These are phyloP conservation scores for Stomatorhinus walkeri DNA, from an alignment of 2,797 vertebrate species.

Conservation along the genomic window DNA sequence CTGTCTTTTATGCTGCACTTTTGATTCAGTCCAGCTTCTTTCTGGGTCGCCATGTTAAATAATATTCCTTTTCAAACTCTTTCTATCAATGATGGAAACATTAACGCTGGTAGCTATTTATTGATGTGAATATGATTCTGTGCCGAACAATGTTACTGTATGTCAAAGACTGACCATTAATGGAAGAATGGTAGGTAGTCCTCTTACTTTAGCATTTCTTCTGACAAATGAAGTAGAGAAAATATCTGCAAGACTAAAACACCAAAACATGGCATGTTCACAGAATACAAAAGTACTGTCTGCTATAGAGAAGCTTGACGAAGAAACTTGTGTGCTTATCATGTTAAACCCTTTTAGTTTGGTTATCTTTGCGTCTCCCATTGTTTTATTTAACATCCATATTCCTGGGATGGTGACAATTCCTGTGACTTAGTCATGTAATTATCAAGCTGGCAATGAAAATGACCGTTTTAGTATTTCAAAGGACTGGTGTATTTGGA, in stretches of 20 bases:
- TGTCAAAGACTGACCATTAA: background rate
- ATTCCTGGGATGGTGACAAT: background rate
- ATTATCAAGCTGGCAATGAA: background rate
- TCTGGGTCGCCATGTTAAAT: background rate
- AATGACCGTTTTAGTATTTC: background rate
- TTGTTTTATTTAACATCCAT: background rate
- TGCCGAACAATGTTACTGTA: background rate
- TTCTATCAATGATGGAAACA: constrained; percentile 4
- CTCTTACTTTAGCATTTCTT: background rate
- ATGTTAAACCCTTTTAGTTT: background rate
- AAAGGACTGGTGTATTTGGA: background rate
- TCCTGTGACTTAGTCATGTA: background rate
- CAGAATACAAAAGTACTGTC: background rate
- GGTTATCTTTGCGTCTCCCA: background rate
- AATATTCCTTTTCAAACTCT: background rate
- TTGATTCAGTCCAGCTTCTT: background rate
- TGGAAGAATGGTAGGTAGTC: background rate
- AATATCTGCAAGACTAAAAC: background rate
- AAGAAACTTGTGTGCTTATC: background rate
- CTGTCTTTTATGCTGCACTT: background rate
- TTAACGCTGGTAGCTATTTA: background rate
- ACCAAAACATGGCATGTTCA: background rate
- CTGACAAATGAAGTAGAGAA: background rate
- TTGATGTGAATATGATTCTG: background rate
- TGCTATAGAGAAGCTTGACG: background rate